Base-by-base conservation (phyloP, 2,113 vertebrate species). In the Empidonax traillii region DNA sequence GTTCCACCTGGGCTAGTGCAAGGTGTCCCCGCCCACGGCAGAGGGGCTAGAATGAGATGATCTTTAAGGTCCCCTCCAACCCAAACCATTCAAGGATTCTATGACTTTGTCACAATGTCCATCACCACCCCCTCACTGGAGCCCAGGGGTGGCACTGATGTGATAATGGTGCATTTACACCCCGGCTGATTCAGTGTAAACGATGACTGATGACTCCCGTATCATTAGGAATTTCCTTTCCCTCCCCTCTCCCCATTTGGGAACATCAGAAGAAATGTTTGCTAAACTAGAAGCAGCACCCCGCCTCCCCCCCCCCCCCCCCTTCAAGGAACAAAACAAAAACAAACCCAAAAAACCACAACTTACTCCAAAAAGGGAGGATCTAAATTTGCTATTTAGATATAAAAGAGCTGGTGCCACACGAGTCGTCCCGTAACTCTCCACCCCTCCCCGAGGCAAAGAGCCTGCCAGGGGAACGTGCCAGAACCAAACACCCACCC, bases 391-490 rank as follows among this genome's bases (percentile, higher is more conserved):
- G 52, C 69, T 68, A 67, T 72, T 63, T 55, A 5, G 9, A 4
- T 33, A 18, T 15, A 8, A 85, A 85, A 59, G 43, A 71, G 73
- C 68, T 51, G 68, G 51, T 93, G 91, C 67, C 85, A 75, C 76
- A 74, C 1, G 63, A 83, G 85, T 49, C 3, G 8, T 43, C 39
- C 7, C 1, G 1, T 16, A 76, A 28, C 56, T 93, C 77, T 39
- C 30, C 74, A 43, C 65, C 85, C 61, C 35, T 35, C 35, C 14
- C 18, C 62, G 1, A 87, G 77, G 90, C 89, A 55, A 63, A 62
- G 85, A 96, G 49, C 44, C 71, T 73, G 89, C 94, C 96, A 96
- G 14, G 71, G 55, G 94, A 96, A 93, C 79, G 92, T 95, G 96
- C 92, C 93, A 91, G 92, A 20, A 6, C 35, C 41, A 2, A 59